Base-by-base conservation (phyloP, 2,797 vertebrate species). In the Cyprinella venusta region DNA sequence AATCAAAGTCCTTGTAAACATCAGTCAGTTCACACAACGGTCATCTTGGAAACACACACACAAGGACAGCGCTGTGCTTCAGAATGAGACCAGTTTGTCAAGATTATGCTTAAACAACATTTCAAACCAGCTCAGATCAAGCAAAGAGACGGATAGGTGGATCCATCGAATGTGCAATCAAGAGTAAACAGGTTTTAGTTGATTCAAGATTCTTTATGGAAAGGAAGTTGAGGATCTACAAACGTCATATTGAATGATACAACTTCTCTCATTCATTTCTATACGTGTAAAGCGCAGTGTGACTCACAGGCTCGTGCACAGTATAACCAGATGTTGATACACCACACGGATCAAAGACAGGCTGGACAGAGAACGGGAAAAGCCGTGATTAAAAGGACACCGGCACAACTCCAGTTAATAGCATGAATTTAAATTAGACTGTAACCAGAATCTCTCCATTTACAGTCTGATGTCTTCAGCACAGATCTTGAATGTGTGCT, bases 281-380 rank as follows among this genome's bases (percentile, higher is more conserved):
- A 8, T 36, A 36, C 9, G 33, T 19, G 30, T 52, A 52, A 75
- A n/a, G 2, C 50, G 6, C 9, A 38, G 8, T 2, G 48, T 36
- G 7, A 30, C 45, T 72, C 70, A 2, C 54, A 18, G 18, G 9
- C 36, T 69, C 65, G 21, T 45, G n/a, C 16, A 59, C 18, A 69
- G 7, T 45, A 24, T 30, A 19, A 45, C n/a, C 67, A 79, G 48
- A 70, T 80, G 38, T 81, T 81, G 40, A 30, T 36, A 24, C 16
- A 72, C 10, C 68, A 72, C 50, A 81, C 68, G 48, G 26, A 72
- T 81, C 40, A 61, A 71, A 80, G 26, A 63, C 12, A 63, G 61
- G 40, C 79, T n/a, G 24, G 30, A 21, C 6, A 13, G 16, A 7
- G 54, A 71, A 70, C 13, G 59, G 30, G 16, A 7, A 59, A 80